phyloP scores from a whole-genome alignment of 2,888 invertebrate genomes.

The Trachelus tabidus region DNA sequence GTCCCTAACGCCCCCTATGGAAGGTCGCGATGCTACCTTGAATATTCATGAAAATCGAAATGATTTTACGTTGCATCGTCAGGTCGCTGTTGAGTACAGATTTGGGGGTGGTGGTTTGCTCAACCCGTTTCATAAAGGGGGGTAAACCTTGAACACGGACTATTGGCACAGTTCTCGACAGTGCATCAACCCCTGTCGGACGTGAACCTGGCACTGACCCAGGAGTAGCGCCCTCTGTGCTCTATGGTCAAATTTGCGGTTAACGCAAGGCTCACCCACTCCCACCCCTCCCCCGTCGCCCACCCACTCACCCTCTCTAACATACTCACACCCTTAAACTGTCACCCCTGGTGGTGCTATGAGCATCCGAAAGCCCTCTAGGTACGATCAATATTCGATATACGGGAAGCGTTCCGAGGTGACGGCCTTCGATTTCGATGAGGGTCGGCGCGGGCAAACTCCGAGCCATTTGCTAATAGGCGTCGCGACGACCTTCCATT shows the following conservation, averaged over 20 bases:
- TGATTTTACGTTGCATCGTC: background rate
- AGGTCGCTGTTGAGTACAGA: background rate
- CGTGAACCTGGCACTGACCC: background rate
- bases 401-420: background rate
- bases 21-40: background rate
- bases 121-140: background rate
- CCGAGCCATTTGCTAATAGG: slow-evolving; percentile 62
- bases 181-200: background rate
- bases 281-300: too few relatives aligned
- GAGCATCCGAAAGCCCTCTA: background rate
- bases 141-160: background rate
- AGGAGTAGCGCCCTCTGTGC: background rate
- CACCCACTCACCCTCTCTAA: background rate
- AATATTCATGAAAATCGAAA: slow-evolving; percentile 2
- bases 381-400: background rate
- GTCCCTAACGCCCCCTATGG: background rate
- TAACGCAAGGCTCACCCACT: background rate
- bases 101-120: background rate
- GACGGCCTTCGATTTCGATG: background rate
- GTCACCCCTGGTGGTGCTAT: background rate
- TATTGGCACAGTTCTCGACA: background rate
- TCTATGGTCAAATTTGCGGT: background rate
- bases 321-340: background rate
- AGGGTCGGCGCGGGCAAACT: slow-evolving; percentile 44
- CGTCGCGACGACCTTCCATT: slow-evolving; percentile 58